Base-by-base conservation (phyloP, 2,113 vertebrate species). In the Sitta europaea region DNA sequence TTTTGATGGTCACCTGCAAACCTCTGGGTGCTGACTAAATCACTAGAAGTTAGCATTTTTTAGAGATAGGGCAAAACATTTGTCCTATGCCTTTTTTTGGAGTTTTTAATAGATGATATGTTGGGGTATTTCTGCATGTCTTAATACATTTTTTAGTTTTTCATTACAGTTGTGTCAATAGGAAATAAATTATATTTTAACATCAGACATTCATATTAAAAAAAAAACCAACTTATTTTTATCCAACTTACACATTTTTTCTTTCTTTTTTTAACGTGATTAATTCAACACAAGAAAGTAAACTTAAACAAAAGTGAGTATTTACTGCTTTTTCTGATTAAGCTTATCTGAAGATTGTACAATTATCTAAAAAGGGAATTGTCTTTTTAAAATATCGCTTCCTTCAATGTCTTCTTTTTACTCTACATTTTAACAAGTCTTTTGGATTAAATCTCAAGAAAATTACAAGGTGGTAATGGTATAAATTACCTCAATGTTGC, bases 361-460 rank as follows among this genome's bases (percentile, higher is more conserved):
- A 80, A 59, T 58, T 50, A 70, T 61, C 65, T 77, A 76, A 94
- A 90, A 35, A 61, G 21, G 19, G 48, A 89, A 33, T 42, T 15
- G 36, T 67, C n/a, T 48, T 85, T 90, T 88, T 72, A 92, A 82
- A 62, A 67, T 51, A 77, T 35, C 40, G 58, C 45, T 92, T 87
- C 28, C 58, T 87, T 91, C 90, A 88, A 12, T 87, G 92, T 79
- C 58, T 76, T 88, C 36, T 89, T 94, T 47, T 90, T 89, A 80
- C 40, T 95, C 75, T 94, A 61, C 48, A 73, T 96, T 92, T 96
- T 93, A 87, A 97, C 74, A 95, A 67, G 58, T 48, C 36, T 93
- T 92, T 96, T 88, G 50, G 92, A 74, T 90, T 92, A 89, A 94
- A 86, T 62, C 61, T 89, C 71, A 47, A 55, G 51, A 83, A 96